Evolutionary conservation across 2,797 vertebrate species (phyloP), one percentile per base, ranked within the genome.

Genomic region (Thalassophryne amazonica): DNA sequence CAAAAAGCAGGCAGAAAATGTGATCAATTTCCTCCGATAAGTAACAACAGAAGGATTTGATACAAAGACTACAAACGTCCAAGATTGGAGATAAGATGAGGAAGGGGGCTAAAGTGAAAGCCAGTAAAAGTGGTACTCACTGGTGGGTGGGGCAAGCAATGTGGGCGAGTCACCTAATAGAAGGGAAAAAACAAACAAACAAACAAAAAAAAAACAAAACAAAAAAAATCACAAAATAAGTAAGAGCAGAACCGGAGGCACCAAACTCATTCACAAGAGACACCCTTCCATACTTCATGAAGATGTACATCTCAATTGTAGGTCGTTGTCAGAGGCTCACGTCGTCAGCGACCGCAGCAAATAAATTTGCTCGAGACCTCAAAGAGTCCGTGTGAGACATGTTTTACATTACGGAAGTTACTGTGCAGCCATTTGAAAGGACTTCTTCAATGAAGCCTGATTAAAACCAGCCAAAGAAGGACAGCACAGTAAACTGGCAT

Each of bases 151-250:
- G 39, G 78, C 72, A 64, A 65, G 41, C 29, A 12, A 45, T 36
- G 75, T 65, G 7, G 61, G 33, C 8, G 84, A 78, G 75, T 86
- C 79, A 73, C 90, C 90, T 91, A 65, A 66, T 53, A 38, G 28
- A 69, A 21, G 9, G 7, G 58, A 77, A 76, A 33, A 35, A 73
- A 67, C 54, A 56, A 28, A 63, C 23, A 36, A 55, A 11, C 17
- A 46, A 72, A 11, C 71, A 58, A 11, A 17, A 46, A 72, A 11
- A 71, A 58, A 61, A 42, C 35, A 69, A 32, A 58, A 9, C 25
- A 9, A 10, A 55, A 42, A 70, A 39, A 41, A 50, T 27, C 29
- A 51, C 45, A 29, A 30, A 41, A 51, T 32, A 9, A 50, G 19
- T 54, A 33, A 40, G 17, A 43, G 39, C 33, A 5, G 13, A 48